These are phyloP conservation scores for Clusia tigrina DNA, from an alignment of 2,888 invertebrate species.

Conservation along the genomic window DNA sequence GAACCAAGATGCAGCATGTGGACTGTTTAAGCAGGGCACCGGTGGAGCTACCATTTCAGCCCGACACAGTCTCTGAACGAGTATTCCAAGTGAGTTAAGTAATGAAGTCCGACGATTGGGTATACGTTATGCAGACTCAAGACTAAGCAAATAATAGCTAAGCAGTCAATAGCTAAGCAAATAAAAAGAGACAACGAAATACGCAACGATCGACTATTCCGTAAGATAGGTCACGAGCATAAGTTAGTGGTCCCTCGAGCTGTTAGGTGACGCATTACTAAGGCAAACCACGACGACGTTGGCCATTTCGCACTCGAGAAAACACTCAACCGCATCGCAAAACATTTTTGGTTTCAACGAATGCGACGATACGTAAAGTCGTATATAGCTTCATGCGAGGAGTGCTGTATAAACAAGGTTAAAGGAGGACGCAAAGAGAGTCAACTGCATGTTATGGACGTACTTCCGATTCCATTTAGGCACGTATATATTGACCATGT, in stretches of 20 bases:
- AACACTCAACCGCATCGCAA: not conserved
- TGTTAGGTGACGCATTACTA: not conserved
- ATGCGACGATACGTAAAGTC: not conserved
- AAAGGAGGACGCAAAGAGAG: not conserved
- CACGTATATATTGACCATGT: not conserved
- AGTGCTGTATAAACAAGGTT: not conserved
- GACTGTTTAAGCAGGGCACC: constrained; percentile 43
- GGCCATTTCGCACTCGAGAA: not conserved
- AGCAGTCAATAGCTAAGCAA: not conserved
- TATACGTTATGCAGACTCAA: not conserved
- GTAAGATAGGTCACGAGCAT: not conserved
- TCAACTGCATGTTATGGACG: not conserved
- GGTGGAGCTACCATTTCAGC: not conserved
- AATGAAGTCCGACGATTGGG: not conserved
- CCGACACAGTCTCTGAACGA: not conserved
- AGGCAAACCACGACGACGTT: not conserved
- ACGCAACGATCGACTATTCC: not conserved
- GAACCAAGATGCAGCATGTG: constrained; percentile 48
- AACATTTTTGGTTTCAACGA: not conserved
- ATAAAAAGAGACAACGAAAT: not conserved
- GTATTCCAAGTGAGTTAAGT: not conserved
- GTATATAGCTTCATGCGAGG: not conserved
- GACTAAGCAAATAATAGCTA: not conserved
- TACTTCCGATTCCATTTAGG: not conserved
- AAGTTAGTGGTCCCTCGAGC: not conserved